Evolutionary conservation across 2,888 invertebrate genomes (phyloP), one percentile per base, ranked within the genome.

Genomic region (Spilosoma lubricipeda): DNA sequence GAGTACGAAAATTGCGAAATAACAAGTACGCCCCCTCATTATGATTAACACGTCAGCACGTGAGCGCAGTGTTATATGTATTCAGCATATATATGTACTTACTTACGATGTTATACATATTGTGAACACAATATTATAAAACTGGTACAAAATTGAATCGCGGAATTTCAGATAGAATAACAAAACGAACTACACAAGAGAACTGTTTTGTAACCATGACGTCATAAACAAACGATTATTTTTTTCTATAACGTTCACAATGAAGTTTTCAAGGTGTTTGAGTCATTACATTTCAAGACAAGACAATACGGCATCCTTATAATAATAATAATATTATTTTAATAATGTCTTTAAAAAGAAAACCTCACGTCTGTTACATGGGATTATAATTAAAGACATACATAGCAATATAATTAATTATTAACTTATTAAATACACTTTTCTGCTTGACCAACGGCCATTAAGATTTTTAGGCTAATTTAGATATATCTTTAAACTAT

Each of bases 11-110:
- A 15, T 30, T 63, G 30, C 63, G 13, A 30, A 15, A 63, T 11
- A 30, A 30, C 63, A 63, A 63, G 15, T 66, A 66, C 65, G 65
- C 36, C 65, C 36, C 36, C 63, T 63, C 63, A 63, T 66, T 39
- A 66, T 36, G 4, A 66, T 66, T 3, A 66, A 9, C 65, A 36
- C 65, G 65, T 65, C 36, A 65, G 36, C 65, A 36, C 23, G 65
- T 65, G 65, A 65, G 23, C 33, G 23, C 64, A 64, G 23, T 20
- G 39, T 13, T 39, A n/a, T 39, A 39, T 63, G 18, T 30, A 63
- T 30, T 66, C 65, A 23, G n/a, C 13, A 36, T 66, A n/a, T 3
- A 66, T 3, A n/a, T 3, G 39, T 3, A 30, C 63, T 63, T 13
- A 4, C n/a, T 66, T 23, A 39, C 65, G 11, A 23, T 39, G 11